Percentiles rank a stretch among this genome's conserved stretches.
Conservation (phyloP, 1,140 invertebrate species). For the Leptestheria dahalacensis region DNA sequence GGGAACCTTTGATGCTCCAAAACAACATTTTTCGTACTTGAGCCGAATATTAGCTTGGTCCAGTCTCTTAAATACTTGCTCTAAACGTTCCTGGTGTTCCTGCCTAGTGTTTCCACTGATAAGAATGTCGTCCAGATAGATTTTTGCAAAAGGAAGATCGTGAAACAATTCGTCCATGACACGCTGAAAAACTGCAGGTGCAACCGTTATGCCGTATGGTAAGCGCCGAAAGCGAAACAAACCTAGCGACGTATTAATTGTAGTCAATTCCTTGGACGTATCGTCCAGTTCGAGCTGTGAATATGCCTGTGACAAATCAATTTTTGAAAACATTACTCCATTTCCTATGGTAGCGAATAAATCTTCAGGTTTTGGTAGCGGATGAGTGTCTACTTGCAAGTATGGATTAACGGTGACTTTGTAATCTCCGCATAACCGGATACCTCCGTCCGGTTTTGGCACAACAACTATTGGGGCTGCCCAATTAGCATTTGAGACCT, state of each 20-base stretch:
- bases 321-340: conserved; percentile 23
- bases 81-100: conserved; percentile 19
- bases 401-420: conserved; percentile 20
- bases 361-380: conserved; percentile 24
- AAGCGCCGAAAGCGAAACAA: background rate
- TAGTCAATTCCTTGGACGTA: conserved; percentile 24
- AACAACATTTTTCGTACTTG: conserved; percentile 27
- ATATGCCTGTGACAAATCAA: conserved; percentile 26
- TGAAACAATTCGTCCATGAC: conserved; percentile 19
- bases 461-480: conserved; percentile 30
- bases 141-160: background rate
- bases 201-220: conserved; percentile 1
- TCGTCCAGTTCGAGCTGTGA: conserved; percentile 24
- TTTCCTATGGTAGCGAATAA: conserved; percentile 24
- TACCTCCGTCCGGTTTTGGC: conserved; percentile 25
- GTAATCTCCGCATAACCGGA: conserved; percentile 29
- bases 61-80: conserved; percentile 20
- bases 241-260: conserved; percentile 18
- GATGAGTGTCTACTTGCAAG: background rate
- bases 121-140: conserved; percentile 20
- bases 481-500: conserved; percentile 27
- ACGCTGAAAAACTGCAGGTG: conserved; percentile 21
- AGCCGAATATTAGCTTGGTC: conserved; percentile 21
- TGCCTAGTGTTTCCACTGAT: conserved; percentile 17
- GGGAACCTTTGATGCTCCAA: conserved; percentile 21